Conservation (phyloP, 2,113 vertebrate genomes). For the Podiceps cristatus region DNA sequence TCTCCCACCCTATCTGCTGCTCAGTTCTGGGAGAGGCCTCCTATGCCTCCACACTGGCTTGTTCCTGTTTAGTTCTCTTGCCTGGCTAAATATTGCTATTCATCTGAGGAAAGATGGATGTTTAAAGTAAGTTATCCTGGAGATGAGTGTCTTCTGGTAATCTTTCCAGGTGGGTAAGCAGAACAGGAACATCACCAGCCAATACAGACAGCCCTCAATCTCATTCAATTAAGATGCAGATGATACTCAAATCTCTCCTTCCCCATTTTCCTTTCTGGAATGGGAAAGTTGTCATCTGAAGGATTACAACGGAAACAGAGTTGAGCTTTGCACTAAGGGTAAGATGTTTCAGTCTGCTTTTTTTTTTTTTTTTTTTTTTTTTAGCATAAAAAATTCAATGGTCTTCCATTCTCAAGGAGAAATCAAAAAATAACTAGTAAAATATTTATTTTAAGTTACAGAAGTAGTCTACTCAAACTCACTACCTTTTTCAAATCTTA, state of each 20-base stretch:
- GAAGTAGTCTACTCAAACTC: not conserved
- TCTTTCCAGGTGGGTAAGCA: not conserved
- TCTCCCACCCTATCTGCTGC: not conserved
- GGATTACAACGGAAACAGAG: not conserved
- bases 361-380: not conserved
- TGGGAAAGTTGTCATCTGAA: not conserved
- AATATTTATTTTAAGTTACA: not conserved
- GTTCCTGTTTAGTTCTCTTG: not conserved
- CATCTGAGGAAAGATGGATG: not conserved
- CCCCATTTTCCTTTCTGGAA: not conserved
- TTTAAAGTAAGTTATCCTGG: not conserved
- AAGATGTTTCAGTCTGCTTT: not conserved
- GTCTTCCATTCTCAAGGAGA: not conserved
- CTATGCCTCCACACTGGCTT: not conserved
- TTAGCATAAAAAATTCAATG: not conserved
- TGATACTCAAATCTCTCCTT: not conserved
- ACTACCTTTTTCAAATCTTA: not conserved
- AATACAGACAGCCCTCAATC: not conserved
- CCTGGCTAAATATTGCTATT: not conserved
- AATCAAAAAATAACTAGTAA: not conserved
- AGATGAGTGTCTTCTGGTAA: not conserved
- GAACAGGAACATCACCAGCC: not conserved
- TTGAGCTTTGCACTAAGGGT: not conserved
- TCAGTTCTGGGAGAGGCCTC: not conserved
- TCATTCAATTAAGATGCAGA: not conserved